A percentile compares a stretch with the other conserved stretches of the same genome.
Conservation (phyloP, 2,797 vertebrate species). For the Sardinella longiceps region DNA sequence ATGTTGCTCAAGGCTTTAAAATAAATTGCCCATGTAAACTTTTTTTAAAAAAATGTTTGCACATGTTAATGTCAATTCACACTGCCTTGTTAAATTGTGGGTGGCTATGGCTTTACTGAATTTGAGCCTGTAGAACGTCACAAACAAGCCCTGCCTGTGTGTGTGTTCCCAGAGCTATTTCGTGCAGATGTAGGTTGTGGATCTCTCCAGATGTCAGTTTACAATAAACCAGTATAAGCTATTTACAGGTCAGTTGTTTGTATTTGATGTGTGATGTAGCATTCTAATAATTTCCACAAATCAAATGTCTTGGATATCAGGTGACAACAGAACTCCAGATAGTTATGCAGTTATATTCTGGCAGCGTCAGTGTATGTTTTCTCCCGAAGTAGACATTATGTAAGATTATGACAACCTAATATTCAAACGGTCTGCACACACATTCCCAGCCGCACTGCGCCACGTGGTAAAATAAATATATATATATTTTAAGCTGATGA, state of each 20-base stretch:
- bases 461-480: not conserved
- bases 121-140: not conserved
- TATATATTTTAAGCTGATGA: not conserved
- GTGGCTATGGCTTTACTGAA: not conserved
- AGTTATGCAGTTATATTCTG: not conserved
- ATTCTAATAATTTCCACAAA: not conserved
- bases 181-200: not conserved
- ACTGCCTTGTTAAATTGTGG: not conserved
- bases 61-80: not conserved
- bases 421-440: not conserved
- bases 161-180: not conserved
- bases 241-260: not conserved
- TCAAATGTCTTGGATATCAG: not conserved
- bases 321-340: not conserved
- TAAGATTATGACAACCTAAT: not conserved
- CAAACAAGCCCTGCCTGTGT: not conserved
- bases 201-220: not conserved
- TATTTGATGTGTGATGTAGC: not conserved
- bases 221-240: not conserved
- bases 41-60: not conserved
- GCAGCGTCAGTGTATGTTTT: not conserved
- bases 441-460: not conserved
- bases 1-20: not conserved
- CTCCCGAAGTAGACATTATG: not conserved
- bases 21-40: not conserved